Conservation (phyloP, 2,113 vertebrate species). For the Pongo pygmaeus region DNA sequence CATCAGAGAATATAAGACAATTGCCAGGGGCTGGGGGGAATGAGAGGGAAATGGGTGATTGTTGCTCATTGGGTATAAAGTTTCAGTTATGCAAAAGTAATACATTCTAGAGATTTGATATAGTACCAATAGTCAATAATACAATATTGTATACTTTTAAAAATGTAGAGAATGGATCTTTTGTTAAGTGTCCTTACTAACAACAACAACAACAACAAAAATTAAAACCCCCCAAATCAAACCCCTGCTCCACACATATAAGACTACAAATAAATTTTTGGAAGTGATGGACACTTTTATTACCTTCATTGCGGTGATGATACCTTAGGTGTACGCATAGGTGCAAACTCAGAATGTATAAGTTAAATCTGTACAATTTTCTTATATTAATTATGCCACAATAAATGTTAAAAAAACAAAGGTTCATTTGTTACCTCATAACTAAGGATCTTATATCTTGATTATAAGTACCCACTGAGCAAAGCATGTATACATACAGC, state of each 20-base stretch:
- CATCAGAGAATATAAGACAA: neutral
- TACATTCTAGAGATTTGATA: neutral
- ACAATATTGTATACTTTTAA: neutral
- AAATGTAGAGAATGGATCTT: neutral
- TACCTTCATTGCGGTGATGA: neutral
- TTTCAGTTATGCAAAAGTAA: neutral
- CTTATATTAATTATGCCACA: neutral
- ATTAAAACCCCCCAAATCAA: neutral
- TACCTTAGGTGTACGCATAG: neutral
- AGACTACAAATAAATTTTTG: neutral
- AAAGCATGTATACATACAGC: neutral
- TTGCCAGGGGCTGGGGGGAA: fast-evolving
- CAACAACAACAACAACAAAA: too few species aligned
- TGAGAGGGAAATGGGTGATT: neutral
- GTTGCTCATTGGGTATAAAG: too few species aligned
- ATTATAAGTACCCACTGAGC: neutral
- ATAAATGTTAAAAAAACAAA: neutral
- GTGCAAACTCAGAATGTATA: neutral
- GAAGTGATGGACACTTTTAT: neutral
- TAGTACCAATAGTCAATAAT: neutral
- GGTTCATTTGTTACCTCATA: neutral
- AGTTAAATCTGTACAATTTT: neutral
- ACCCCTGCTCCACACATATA: neutral
- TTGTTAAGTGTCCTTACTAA: neutral
- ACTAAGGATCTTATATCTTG: neutral